A percentile compares a stretch with the other conserved stretches of the same genome.
Evolutionary conservation across 2,888 invertebrate species (phyloP).

Genomic region (Eilema griseolum): DNA sequence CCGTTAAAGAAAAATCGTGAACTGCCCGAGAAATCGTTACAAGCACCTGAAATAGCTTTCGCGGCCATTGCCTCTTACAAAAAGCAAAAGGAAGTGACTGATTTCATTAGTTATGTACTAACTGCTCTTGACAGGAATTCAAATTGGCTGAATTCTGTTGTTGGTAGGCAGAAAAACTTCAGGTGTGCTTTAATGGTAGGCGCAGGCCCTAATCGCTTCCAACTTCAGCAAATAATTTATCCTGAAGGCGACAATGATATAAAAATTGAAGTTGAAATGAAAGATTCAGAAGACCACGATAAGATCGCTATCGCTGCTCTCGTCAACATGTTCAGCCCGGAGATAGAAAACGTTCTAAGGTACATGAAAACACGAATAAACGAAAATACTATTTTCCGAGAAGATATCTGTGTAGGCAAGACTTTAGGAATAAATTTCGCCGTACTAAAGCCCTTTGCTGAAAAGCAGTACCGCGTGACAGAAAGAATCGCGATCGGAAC

Average conservation of each 20-base stretch:
- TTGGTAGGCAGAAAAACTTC: constrained; percentile 72
- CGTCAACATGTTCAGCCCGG: constrained; percentile 65
- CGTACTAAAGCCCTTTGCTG: constrained; percentile 71
- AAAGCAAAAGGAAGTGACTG: constrained; percentile 75
- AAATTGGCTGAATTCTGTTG: constrained; percentile 73
- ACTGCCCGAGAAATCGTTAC: constrained; percentile 51
- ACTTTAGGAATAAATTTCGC: constrained; percentile 74
- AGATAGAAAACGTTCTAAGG: constrained; percentile 69
- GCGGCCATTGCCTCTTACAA: constrained; percentile 77
- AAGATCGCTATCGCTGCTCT: constrained; percentile 78
- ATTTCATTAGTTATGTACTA: constrained; percentile 75
- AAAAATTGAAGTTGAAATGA: constrained; percentile 76
- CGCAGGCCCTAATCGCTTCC: constrained; percentile 79
- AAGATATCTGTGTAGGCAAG: constrained; percentile 75
- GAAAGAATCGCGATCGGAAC: constrained; percentile 73
- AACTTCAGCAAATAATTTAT: constrained; percentile 77
- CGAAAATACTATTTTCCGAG: constrained; percentile 66
- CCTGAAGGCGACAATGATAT: constrained; percentile 67
- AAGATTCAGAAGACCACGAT: constrained; percentile 77
- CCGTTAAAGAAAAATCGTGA: constrained; percentile 59
- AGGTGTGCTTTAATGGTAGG: constrained; percentile 76
- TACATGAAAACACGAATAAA: constrained; percentile 71
- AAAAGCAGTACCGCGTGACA: constrained; percentile 74
- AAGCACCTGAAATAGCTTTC: constrained; percentile 73
- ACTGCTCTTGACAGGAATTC: constrained; percentile 73